A percentile compares a stretch with the other conserved stretches of the same genome.
These are phyloP conservation scores for Thera britannica DNA, from an alignment of 2,888 invertebrate genomes.

Conservation along the genomic window DNA sequence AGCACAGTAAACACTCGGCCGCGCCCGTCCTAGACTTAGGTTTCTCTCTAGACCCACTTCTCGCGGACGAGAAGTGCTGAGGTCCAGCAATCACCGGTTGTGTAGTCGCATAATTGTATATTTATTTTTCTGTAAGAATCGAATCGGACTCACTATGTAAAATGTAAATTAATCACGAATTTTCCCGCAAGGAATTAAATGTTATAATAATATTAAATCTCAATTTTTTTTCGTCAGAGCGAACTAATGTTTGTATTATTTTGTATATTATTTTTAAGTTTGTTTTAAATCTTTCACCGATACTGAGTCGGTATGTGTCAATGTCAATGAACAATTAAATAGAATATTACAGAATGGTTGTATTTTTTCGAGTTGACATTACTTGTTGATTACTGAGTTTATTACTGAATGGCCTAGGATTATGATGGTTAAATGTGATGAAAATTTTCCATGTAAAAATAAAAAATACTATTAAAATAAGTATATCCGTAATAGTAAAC, in stretches of 20 bases:
- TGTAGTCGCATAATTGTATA: conserved; percentile 79
- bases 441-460: conserved; percentile 83
- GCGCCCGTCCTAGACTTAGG: conserved; percentile 69
- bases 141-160: conserved; percentile 69
- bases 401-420: conserved; percentile 80
- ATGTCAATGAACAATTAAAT: conserved; percentile 62
- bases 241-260: conserved; percentile 83
- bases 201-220: conserved; percentile 75
- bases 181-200: conserved; percentile 68
- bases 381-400: conserved; percentile 77
- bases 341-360: conserved; percentile 77
- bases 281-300: conserved; percentile 71
- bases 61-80: conserved; percentile 83
- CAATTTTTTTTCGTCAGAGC: conserved; percentile 70
- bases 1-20: conserved; percentile 60
- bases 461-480: conserved; percentile 81
- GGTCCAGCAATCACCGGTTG: conserved; percentile 70
- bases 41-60: conserved; percentile 76
- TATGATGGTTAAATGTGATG: conserved; percentile 78
- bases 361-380: conserved; percentile 80
- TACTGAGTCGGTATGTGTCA: conserved; percentile 61
- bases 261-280: conserved; percentile 84
- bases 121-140: conserved; percentile 79
- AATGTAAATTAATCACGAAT: conserved; percentile 74
- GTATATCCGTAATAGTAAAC: conserved; percentile 81